Evolutionary conservation across 2,888 invertebrate genomes (phyloP).

Genomic region (Euplagia quadripunctaria): DNA sequence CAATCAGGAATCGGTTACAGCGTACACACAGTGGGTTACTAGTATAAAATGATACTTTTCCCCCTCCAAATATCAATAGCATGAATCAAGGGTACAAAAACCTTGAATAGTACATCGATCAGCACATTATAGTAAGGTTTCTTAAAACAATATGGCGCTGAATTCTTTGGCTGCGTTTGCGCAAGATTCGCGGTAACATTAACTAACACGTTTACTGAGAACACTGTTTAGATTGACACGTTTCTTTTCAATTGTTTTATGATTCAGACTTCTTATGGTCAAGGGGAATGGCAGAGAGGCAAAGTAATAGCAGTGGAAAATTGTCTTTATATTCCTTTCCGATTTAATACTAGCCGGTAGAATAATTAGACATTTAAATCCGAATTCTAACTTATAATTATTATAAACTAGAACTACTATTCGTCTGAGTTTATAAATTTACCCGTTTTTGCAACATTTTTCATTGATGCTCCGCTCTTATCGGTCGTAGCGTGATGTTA

Average conservation of each 20-base stretch:
- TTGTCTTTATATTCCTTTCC: neutral
- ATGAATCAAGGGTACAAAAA: constrained; percentile 16
- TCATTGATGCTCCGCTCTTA: no score
- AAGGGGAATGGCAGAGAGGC: neutral
- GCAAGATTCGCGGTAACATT: constrained; percentile 53
- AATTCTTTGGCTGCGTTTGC: constrained; percentile 49
- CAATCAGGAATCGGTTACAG: no score
- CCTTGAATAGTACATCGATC: constrained; percentile 20
- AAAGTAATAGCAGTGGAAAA: neutral
- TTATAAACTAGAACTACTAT: no score
- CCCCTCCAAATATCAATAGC: constrained; percentile 9
- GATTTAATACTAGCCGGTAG: no score
- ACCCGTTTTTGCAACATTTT: no score
- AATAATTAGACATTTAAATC: no score
- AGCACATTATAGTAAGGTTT: constrained; percentile 32
- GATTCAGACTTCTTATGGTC: constrained; percentile 13
- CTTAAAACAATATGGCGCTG: constrained; percentile 50
- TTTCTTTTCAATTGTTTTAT: constrained; percentile 49
- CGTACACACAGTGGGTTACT: neutral
- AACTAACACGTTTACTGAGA: constrained; percentile 54
- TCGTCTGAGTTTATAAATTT: no score
- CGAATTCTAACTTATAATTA: no score
- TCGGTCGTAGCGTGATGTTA: no score
- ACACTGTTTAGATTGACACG: constrained; percentile 48
- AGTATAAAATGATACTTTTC: neutral